Percentiles rank a stretch among this genome's conserved stretches.
phyloP scores from a whole-genome alignment of 2,797 vertebrate genomes.

The Oreochromis grahami region DNA sequence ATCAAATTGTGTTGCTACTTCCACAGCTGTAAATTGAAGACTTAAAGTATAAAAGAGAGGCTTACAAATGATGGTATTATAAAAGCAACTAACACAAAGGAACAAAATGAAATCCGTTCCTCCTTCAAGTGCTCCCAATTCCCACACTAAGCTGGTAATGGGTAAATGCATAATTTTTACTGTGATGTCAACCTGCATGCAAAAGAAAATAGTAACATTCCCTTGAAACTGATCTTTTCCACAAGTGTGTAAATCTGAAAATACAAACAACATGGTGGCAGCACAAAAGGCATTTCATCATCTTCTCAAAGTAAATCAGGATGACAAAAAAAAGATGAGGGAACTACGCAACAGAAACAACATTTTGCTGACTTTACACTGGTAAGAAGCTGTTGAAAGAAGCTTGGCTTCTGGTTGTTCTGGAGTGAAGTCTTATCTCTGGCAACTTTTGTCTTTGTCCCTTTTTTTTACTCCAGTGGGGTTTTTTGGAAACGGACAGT shows the following conservation, averaged over 20 bases:
- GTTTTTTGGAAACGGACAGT: fast-evolving
- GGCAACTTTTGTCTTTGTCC: not conserved
- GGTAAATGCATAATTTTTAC: not conserved
- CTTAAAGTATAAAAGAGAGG: not conserved
- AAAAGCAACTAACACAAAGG: not conserved
- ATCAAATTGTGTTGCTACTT: not conserved
- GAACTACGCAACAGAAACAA: fast-evolving
- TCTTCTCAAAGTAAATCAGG: not conserved
- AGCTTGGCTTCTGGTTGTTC: not conserved
- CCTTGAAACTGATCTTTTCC: not conserved
- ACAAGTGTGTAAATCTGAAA: not conserved
- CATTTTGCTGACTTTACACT: not conserved
- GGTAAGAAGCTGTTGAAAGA: not conserved
- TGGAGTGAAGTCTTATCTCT: not conserved
- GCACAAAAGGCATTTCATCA: fast-evolving
- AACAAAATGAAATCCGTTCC: not conserved
- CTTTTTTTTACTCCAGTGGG: not conserved
- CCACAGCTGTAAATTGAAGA: not conserved
- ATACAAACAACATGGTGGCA: not conserved
- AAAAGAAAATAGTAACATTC: not conserved
- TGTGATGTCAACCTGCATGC: not conserved
- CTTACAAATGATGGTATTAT: not conserved
- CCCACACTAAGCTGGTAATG: not conserved
- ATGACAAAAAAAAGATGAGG: not conserved
- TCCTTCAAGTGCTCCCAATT: not conserved